Conservation (phyloP, 2,888 invertebrate genomes). For the Sarcophaga rosellei region DNA sequence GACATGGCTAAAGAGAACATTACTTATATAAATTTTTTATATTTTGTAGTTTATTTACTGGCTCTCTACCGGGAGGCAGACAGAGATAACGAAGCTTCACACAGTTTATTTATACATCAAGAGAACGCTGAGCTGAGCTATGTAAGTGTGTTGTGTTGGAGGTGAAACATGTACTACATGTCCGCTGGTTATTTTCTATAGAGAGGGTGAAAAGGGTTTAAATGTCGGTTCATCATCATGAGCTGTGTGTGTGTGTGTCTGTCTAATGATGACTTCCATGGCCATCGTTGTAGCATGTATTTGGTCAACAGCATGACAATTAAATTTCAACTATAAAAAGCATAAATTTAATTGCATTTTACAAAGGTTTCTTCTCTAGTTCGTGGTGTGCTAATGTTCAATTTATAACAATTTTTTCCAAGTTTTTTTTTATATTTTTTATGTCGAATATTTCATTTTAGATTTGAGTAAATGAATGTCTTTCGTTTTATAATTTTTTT, state of each 20-base stretch:
- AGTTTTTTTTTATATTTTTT: slow-evolving; percentile 4
- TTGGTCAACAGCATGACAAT: slow-evolving; percentile 66
- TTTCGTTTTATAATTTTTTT: not conserved
- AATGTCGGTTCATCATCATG: slow-evolving; percentile 53
- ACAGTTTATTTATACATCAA: slow-evolving; percentile 46
- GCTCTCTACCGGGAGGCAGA: slow-evolving; percentile 20
- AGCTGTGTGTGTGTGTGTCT: not conserved
- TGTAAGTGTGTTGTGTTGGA: not conserved
- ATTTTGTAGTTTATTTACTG: slow-evolving; percentile 62
- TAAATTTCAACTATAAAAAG: slow-evolving; percentile 65
- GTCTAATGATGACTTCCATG: slow-evolving; percentile 36
- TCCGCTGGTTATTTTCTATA: not conserved
- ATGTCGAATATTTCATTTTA: slow-evolving; percentile 30
- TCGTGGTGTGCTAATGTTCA: slow-evolving; percentile 67
- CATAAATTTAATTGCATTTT: slow-evolving; percentile 66
- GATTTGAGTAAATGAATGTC: slow-evolving; percentile 51
- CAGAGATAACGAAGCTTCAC: slow-evolving; percentile 49
- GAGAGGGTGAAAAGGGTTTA: slow-evolving; percentile 54
- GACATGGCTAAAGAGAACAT: slow-evolving; percentile 56
- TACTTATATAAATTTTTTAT: slow-evolving; percentile 41
- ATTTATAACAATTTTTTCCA: slow-evolving; percentile 47
- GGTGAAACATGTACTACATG: no score
- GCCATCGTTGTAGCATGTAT: slow-evolving; percentile 11
- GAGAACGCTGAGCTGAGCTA: not conserved
- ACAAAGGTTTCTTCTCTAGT: slow-evolving; percentile 17